Evolutionary conservation across 2,797 vertebrate genomes (phyloP), one percentile per base, ranked within the genome.

Genomic region (Ctenosaura bakeri): DNA sequence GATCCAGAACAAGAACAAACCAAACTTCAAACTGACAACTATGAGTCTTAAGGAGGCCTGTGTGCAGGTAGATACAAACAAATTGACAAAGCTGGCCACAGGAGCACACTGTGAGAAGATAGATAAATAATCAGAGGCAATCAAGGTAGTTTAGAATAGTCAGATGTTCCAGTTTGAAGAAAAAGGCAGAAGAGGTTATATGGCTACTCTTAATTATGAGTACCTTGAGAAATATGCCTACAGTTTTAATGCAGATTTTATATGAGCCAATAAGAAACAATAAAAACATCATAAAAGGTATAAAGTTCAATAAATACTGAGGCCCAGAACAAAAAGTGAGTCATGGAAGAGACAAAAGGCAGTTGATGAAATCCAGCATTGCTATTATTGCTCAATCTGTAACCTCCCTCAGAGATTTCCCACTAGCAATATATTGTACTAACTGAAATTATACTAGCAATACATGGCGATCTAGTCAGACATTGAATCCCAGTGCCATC

Each of bases 301-400:
- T 18, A 38, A 82, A 42, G 86, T 24, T 22, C 8, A 71, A 12
- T 46, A 85, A 0, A 1, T 52, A 79, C 86, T 79, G 3, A 35
- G 38, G 42, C 50, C 54, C 62, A 29, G 26, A 46, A 0, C 71
- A 1, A 0, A n/a, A 73, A 46, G 46, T 77, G 59, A 81, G 52
- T 42, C 64, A 83, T 73, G 83, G 16, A 89, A 86, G 89, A 91
- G 26, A 52, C 26, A 54, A 10, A 89, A 56, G 32, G 84, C 50
- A 85, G 38, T 69, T 66, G 35, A 83, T 78, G 76, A 71, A 50
- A 88, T 29, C 64, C 32, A 89, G 24, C 9, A 12, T 32, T 87
- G 56, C 71, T n/a, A 18, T 84, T 89, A 46, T 42, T 35, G 86
- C 59, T 71, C 16, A 46, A 77, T 6, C 81, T 59, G 76, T 35